Percentiles rank a stretch among this genome's conserved stretches.
Conservation (phyloP, 2,113 vertebrate genomes). For the Microtus montanus region DNA sequence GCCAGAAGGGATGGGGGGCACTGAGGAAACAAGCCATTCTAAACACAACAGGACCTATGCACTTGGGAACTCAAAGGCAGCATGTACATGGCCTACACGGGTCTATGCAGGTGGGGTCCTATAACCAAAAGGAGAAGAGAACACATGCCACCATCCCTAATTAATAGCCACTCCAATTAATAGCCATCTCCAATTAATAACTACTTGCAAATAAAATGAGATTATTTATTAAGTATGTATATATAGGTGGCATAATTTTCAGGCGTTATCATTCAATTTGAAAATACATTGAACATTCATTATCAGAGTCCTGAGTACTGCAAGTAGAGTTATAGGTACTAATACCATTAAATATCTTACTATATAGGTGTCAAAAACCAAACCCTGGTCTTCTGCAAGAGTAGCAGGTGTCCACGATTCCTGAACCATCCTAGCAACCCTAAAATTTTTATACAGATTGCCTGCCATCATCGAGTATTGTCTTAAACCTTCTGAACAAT, state of each 20-base stretch:
- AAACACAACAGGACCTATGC: not conserved
- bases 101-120: not conserved
- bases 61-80: not conserved
- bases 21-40: not conserved
- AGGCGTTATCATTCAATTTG: not conserved
- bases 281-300: not conserved
- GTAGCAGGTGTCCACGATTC: not conserved
- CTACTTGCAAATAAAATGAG: not conserved
- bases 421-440: not conserved
- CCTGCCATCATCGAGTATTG: not conserved
- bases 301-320: not conserved
- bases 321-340: not conserved
- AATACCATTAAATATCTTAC: not conserved
- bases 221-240: slow-evolving; percentile 11
- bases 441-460: not conserved
- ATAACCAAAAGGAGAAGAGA: not conserved
- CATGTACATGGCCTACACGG: not conserved
- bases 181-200: not conserved
- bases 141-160: not conserved
- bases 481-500: not conserved
- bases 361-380: not conserved
- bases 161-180: not conserved
- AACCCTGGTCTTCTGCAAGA: not conserved
- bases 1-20: not conserved
- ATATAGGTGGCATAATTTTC: not conserved